These are phyloP conservation scores for Pseudonaja textilis DNA, from an alignment of 2,113 vertebrate genomes.

Conservation along the genomic window DNA sequence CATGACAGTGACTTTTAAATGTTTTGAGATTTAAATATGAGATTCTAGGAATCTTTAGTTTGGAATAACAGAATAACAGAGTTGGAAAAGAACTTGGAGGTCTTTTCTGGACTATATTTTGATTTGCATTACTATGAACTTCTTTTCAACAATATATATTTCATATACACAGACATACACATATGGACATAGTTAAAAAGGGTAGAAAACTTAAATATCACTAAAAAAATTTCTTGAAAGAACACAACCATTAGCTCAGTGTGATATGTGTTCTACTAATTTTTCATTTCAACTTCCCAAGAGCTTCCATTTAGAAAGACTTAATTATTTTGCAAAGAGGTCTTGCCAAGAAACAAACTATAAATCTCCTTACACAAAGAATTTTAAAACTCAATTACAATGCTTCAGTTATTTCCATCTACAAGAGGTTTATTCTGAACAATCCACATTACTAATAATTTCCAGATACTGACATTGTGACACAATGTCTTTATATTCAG, in stretches of 20 bases:
- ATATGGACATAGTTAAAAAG: not conserved
- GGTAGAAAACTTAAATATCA: not conserved
- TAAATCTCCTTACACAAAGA: not conserved
- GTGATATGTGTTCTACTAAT: not conserved
- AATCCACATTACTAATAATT: not conserved
- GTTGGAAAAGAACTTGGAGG: too few species aligned
- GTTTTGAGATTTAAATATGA: too few species aligned
- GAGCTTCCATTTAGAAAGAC: not conserved
- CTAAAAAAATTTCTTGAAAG: not conserved
- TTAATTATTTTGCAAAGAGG: not conserved
- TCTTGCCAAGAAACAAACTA: not conserved
- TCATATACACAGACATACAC: not conserved
- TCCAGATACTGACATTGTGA: not conserved
- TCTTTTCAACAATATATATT: not conserved
- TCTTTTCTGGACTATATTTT: not conserved
- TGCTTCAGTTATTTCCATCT: not conserved
- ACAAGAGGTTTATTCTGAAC: slow-evolving; percentile 2
- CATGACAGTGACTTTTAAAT: too few species aligned
- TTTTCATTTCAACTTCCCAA: not conserved
- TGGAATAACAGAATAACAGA: too few species aligned
- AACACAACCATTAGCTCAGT: not conserved
- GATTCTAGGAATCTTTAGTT: too few species aligned
- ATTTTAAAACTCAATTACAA: not conserved
- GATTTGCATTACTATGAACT: not conserved
- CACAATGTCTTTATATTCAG: not conserved